These are phyloP conservation scores for Drosophila mimetica DNA, from an alignment of 2,888 invertebrate species.

Conservation along the genomic window DNA sequence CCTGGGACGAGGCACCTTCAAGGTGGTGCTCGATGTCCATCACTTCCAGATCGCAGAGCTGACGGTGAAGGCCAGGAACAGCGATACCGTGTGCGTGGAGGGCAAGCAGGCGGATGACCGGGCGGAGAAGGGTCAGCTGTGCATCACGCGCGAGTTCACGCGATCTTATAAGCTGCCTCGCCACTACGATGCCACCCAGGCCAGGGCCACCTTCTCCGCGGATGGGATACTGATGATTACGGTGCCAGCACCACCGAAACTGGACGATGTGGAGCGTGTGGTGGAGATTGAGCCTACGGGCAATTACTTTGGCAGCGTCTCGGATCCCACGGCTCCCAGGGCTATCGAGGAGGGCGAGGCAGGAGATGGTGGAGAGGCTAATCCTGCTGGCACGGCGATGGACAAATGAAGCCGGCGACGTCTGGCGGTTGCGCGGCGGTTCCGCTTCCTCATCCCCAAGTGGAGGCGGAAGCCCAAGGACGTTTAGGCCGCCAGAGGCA, in stretches of 20 bases:
- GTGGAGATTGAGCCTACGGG: constrained; percentile 80
- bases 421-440: constrained; percentile 71
- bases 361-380: constrained; percentile 58
- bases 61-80: constrained; percentile 79
- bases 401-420: constrained; percentile 76
- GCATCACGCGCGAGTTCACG: constrained; percentile 81
- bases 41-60: constrained; percentile 81
- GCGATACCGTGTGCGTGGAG: constrained; percentile 79
- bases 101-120: constrained; percentile 80
- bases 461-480: constrained; percentile 30
- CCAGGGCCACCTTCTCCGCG: constrained; percentile 79
- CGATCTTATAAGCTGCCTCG: constrained; percentile 82
- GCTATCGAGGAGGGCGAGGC: constrained; percentile 58
- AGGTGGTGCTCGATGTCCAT: constrained; percentile 81
- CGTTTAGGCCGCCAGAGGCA: constrained; percentile 71
- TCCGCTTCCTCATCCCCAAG: constrained; percentile 38
- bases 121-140: constrained; percentile 69
- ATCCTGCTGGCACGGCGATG: constrained; percentile 69
- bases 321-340: constrained; percentile 68
- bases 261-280: constrained; percentile 80
- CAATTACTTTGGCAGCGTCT: constrained; percentile 76
- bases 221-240: constrained; percentile 82
- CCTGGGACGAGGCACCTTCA: constrained; percentile 79
- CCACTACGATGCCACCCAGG: constrained; percentile 81
- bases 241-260: constrained; percentile 81